Evolutionary conservation across 23 tunicate genomes (phyloP).

Genomic region (Trididemnum nubilum): DNA sequence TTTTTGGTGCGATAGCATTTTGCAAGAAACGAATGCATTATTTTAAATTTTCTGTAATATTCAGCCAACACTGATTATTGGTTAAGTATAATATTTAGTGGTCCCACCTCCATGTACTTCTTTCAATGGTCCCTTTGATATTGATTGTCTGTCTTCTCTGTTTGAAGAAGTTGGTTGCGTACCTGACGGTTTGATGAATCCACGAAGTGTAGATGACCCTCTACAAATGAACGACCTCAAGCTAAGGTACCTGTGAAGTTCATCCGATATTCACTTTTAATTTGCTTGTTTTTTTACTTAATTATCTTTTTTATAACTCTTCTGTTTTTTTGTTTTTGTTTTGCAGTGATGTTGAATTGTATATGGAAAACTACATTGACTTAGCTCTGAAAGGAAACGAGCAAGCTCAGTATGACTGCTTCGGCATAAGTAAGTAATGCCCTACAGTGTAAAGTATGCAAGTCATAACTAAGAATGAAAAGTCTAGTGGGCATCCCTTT

Average conservation of each 20-base stretch:
- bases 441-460: too few species aligned
- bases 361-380: not conserved
- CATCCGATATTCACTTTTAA: too few species aligned
- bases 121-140: not conserved
- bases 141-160: not conserved
- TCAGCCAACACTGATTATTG: too few species aligned
- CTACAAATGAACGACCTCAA: not conserved
- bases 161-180: slow-evolving; percentile 2
- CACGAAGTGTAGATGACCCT: not conserved
- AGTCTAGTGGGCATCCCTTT: too few species aligned
- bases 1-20: too few species aligned
- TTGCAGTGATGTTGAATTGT: not conserved
- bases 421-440: not conserved
- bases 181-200: not conserved
- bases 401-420: slow-evolving; percentile 10
- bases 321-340: not conserved
- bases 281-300: too few species aligned
- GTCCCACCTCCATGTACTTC: not conserved
- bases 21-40: too few species aligned
- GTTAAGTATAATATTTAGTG: too few species aligned
- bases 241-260: too few species aligned
- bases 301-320: too few species aligned
- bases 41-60: too few species aligned
- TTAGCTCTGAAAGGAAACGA: not conserved
- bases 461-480: too few species aligned